A percentile compares a stretch with the other conserved stretches of the same genome.
Evolutionary conservation across 2,797 vertebrate species (phyloP).

Genomic region (Picus viridis): DNA sequence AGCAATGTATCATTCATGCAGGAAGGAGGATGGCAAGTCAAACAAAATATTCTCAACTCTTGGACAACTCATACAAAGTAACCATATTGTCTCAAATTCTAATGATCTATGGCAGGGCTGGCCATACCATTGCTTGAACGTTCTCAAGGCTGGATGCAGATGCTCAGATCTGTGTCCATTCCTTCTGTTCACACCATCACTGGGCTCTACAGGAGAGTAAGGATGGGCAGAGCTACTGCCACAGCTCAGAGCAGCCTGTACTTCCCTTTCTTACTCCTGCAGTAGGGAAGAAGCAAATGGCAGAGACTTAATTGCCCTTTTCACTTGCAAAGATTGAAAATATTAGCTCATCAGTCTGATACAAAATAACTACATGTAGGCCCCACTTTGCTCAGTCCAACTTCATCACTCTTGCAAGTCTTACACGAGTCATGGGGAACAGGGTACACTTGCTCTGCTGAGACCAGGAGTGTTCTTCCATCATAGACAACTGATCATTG

Average conservation of each 20-base stretch:
- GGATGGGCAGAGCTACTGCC: background rate
- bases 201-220: background rate
- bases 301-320: background rate
- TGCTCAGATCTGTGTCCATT: background rate
- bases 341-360: background rate
- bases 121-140: background rate
- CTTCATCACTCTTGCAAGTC: background rate
- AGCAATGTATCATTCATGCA: background rate
- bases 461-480: background rate
- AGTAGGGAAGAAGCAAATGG: background rate
- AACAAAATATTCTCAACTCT: background rate
- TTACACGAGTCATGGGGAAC: background rate
- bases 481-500: background rate
- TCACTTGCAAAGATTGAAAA: background rate
- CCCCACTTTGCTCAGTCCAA: background rate
- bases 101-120: background rate
- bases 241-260: background rate
- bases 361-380: background rate
- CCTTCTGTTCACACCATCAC: rapidly evolving
- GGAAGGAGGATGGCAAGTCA: background rate
- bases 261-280: background rate
- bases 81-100: background rate
- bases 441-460: background rate
- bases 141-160: background rate
- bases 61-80: background rate